phyloP scores from a whole-genome alignment of 2,113 vertebrate species.

The Oenanthe oenanthe region DNA sequence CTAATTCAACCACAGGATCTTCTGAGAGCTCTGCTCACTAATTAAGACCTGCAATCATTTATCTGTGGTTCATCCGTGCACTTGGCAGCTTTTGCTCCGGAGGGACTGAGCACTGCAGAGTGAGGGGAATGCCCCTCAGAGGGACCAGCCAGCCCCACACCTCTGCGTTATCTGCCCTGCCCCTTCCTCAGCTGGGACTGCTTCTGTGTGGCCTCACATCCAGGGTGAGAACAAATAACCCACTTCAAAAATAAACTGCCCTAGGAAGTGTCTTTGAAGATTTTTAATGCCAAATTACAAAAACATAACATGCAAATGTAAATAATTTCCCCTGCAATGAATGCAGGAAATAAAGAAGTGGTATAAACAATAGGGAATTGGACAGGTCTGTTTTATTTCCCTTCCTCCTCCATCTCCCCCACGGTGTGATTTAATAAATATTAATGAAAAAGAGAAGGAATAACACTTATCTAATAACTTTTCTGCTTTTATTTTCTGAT shows the following conservation, averaged over 20 bases:
- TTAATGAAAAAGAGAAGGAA: neutral
- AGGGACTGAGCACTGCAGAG: neutral
- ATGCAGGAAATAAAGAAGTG: neutral
- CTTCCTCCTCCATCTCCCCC: neutral
- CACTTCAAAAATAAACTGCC: conserved; percentile 54
- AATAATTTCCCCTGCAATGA: neutral
- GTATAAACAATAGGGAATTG: neutral
- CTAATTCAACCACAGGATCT: conserved; percentile 34
- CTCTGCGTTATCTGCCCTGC: neutral
- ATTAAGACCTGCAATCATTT: conserved; percentile 5
- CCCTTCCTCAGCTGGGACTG: neutral
- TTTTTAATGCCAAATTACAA: neutral
- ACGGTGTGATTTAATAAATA: neutral
- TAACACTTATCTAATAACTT: conserved; percentile 45
- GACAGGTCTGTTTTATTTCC: neutral
- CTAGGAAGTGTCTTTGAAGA: conserved; percentile 29
- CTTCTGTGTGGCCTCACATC: neutral
- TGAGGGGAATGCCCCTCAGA: neutral
- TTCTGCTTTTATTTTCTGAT: conserved; percentile 66
- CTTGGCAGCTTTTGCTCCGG: neutral
- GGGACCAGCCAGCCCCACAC: neutral
- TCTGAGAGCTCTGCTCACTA: neutral
- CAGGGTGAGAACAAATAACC: conserved; percentile 12
- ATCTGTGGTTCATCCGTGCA: neutral
- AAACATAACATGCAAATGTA: neutral